Evolutionary conservation across 1,140 invertebrate genomes (phyloP).

Genomic region (Riptortus pedestris): DNA sequence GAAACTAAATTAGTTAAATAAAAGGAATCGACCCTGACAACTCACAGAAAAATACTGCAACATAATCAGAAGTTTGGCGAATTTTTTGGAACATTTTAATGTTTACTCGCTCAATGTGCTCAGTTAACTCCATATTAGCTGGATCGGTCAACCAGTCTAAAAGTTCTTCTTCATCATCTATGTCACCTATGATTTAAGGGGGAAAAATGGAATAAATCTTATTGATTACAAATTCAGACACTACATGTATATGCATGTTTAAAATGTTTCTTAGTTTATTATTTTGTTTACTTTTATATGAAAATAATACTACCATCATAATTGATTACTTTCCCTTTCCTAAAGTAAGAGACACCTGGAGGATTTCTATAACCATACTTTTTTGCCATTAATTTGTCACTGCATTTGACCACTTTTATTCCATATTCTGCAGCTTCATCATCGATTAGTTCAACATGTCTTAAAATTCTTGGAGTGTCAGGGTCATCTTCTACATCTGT

Average conservation of each 20-base stretch:
- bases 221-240: too few relatives aligned
- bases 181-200: conserved; percentile 56
- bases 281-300: too few relatives aligned
- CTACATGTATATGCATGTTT: too few relatives aligned
- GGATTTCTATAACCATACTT: conserved; percentile 84
- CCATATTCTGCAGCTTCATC: conserved; percentile 85
- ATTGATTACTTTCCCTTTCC: conserved; percentile 80
- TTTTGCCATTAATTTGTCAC: conserved; percentile 83
- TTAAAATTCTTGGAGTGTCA: conserved; percentile 60
- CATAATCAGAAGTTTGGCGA: conserved; percentile 76
- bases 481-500: conserved; percentile 74
- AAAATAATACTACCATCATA: conserved; percentile 58
- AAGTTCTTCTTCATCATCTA: conserved; percentile 87
- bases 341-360: conserved; percentile 82
- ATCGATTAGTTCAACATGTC: conserved; percentile 81
- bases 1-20: not conserved
- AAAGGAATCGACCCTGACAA: conserved; percentile 30
- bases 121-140: conserved; percentile 86
- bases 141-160: conserved; percentile 88
- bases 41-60: conserved; percentile 93
- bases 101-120: conserved; percentile 87
- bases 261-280: not conserved
- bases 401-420: conserved; percentile 83
- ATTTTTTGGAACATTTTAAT: conserved; percentile 89
- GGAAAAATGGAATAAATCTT: conserved; percentile 14